Base-by-base conservation (phyloP, 2,113 vertebrate genomes). In the Odobenus rosmarus region DNA sequence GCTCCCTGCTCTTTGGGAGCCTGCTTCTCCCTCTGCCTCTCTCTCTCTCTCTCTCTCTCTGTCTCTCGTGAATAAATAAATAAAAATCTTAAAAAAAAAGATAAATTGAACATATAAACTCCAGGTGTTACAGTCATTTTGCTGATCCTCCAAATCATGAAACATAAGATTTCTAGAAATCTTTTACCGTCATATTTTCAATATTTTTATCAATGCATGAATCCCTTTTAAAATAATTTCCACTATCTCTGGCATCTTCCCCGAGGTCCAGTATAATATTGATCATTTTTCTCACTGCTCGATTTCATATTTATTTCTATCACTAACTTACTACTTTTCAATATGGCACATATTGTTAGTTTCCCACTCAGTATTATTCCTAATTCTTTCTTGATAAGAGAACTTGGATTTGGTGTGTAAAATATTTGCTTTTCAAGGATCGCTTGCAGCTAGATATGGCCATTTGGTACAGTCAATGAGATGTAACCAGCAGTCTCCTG, bases 391-490 rank as follows among this genome's bases (percentile, higher is more conserved):
- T 89, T 94, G 42, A 14, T 33, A 64, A 33, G 67, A 82, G 11
- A 72, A 74, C 8, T 61, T 89, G 28, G 19, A 42, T 53, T 55
- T 42, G 87, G 19, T 57, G 26, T 55, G 36, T 53, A 16, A 55
- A 95, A 84, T 39, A 84, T 84, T 82, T 95, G 19, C 64, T 95
- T 95, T 64, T 15, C 36, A 49, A 64, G 26, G 21, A 13, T 95
- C 3, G 10, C 57, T 80, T 64, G 23, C 4, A 62, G 26, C 6
- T 53, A 11, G 5, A 82, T 67, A 81, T 74, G 6, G 19, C 10
- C 21, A 9, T 46, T 21, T 64, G 28, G 57, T 28, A 74, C 26
- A n/a, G 46, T 69, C 85, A 95, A 61, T 28, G 21, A 77, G 42
- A 62, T 39, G 53, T 24, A 59, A 67, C 21, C 33, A 86, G 80